Evolutionary conservation across 2,113 vertebrate genomes (phyloP).

Genomic region (Cricetomys ansorgei): DNA sequence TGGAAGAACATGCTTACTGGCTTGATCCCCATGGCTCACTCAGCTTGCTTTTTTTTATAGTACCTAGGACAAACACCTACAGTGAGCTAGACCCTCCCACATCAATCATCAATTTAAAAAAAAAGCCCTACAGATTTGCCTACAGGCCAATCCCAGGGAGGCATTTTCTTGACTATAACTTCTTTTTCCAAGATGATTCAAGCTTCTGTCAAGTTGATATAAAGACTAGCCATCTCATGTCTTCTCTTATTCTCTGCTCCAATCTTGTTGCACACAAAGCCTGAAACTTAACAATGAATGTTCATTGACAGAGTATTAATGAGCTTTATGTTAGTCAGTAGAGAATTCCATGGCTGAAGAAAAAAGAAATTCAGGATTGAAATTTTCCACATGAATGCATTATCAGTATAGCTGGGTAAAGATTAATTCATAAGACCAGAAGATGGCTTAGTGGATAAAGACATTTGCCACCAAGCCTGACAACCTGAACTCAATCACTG

Average conservation of each 20-base stretch:
- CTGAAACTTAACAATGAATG: background rate
- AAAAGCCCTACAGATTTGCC: background rate
- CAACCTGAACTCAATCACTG: background rate
- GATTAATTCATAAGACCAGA: background rate
- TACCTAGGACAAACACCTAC: background rate
- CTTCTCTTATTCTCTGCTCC: background rate
- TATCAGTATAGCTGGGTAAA: background rate
- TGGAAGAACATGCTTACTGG: background rate
- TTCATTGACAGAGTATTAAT: background rate
- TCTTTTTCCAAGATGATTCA: background rate
- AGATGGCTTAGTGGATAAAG: background rate
- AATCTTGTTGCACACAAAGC: background rate
- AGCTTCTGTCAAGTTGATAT: background rate
- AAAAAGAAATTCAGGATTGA: background rate
- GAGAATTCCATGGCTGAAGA: background rate
- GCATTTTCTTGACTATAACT: background rate
- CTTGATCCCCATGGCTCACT: too few species aligned
- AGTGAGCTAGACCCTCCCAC: background rate
- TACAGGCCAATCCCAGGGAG: background rate
- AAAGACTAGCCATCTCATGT: background rate
- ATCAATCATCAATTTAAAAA: background rate
- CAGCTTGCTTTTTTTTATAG: background rate
- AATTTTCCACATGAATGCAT: background rate
- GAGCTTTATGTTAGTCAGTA: background rate
- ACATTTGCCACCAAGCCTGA: too few species aligned